Conservation (phyloP, 2,888 invertebrate species). For the Dexiosoma caninum region DNA sequence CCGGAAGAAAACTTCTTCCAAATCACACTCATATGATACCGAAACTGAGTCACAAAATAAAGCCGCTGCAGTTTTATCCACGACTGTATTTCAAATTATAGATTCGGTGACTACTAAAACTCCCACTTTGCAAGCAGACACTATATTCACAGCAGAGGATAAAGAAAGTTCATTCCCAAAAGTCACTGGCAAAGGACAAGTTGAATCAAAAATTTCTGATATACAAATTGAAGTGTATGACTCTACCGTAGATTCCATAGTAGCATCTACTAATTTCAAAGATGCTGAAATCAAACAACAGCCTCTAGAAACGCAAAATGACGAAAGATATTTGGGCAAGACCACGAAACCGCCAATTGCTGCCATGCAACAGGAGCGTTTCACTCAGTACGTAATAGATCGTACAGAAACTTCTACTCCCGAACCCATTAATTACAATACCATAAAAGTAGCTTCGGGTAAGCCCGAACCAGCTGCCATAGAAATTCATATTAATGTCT, state of each 20-base stretch:
- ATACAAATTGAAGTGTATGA: slow-evolving; percentile 76
- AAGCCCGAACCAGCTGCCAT: slow-evolving; percentile 76
- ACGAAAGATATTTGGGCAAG: slow-evolving; percentile 48
- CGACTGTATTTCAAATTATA: slow-evolving; percentile 71
- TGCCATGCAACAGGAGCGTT: slow-evolving; percentile 69
- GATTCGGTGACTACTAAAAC: slow-evolving; percentile 68
- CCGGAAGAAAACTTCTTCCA: background rate
- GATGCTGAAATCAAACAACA: slow-evolving; percentile 67
- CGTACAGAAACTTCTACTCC: slow-evolving; percentile 74
- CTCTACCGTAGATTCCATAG: slow-evolving; percentile 75
- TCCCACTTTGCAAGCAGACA: slow-evolving; percentile 59
- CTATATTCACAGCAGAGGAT: slow-evolving; percentile 43
- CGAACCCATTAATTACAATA: slow-evolving; percentile 66
- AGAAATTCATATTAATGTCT: slow-evolving; percentile 77
- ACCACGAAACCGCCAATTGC: slow-evolving; percentile 67
- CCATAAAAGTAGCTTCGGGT: slow-evolving; percentile 64
- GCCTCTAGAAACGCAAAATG: slow-evolving; percentile 32
- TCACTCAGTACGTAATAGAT: slow-evolving; percentile 75
- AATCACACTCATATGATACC: background rate
- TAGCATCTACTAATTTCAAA: slow-evolving; percentile 75
- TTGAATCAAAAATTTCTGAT: slow-evolving; percentile 75
- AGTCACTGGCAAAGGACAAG: slow-evolving; percentile 25
- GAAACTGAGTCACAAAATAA: background rate
- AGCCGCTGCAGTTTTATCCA: slow-evolving; percentile 66
- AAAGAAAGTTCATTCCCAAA: background rate